Base-by-base conservation (phyloP, 2,888 invertebrate genomes). In the Oxyscelio sp. region DNA sequence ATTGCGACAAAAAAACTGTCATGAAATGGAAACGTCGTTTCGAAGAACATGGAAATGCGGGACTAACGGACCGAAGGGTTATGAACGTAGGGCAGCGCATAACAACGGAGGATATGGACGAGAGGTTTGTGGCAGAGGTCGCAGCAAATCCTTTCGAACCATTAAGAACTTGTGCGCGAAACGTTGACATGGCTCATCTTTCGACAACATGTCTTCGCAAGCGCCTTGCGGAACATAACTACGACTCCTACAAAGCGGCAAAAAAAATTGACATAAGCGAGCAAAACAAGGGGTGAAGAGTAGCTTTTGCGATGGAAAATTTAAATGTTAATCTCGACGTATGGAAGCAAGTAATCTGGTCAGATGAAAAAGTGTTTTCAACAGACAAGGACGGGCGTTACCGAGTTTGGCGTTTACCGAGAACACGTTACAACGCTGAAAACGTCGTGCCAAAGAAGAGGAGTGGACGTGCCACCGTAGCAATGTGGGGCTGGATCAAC, bases 331-430 rank as follows among this genome's bases (percentile, higher is more conserved):
- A 38, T 11, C 2, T 38, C 4, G n/a, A 38, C 11, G 9, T 8
- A 2, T 38, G 38, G 38, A 2, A 21, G 8, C 9, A 54, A 27
- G 27, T 54, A 13, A 15, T 54, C 4, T 54, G 54, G 54, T 54
- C 27, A 19, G 70, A 70, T 15, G 70, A 58, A 19, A 70, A 70
- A 17, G 54, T 24, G 4, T 70, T 70, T 15, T 70, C 54, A 6
- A 45, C 70, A n/a, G 54, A 54, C 4, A 38, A 68, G 19, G 68
- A 68, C 21, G 68, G 68, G 27, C n/a, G n/a, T n/a, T n/a, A n/a
- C n/a, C n/a, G n/a, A n/a, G n/a, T n/a, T n/a, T n/a, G n/a, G n/a
- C n/a, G n/a, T n/a, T n/a, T n/a, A n/a, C n/a, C n/a, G n/a, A n/a
- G n/a, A n/a, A n/a, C n/a, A n/a, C n/a, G n/a, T n/a, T n/a, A n/a